Percentiles rank a stretch among this genome's conserved stretches.
Conservation (phyloP, 2,113 vertebrate species). For the Dendrocopos noguchii region DNA sequence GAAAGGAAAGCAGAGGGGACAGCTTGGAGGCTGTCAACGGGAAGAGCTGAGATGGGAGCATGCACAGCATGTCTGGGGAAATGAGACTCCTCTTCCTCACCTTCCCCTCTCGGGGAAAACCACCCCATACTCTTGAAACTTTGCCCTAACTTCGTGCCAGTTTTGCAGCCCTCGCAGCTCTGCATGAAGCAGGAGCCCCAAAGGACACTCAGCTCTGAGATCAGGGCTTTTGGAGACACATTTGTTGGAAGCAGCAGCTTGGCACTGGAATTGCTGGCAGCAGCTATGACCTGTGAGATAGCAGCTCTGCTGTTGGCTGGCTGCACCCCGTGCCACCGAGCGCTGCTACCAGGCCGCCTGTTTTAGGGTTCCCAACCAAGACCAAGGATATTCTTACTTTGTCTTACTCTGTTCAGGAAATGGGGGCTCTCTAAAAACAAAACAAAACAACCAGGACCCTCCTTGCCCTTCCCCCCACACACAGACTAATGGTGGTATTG, state of each 20-base stretch:
- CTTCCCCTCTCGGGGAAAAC: neutral
- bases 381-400: conserved; percentile 7
- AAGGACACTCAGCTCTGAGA: conserved; percentile 35
- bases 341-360: neutral
- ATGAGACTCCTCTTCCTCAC: neutral
- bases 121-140: neutral
- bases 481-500: neutral
- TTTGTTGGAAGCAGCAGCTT: conserved; percentile 59
- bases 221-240: conserved; percentile 51
- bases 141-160: conserved; percentile 12
- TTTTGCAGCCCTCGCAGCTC: conserved; percentile 15
- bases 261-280: conserved; percentile 61
- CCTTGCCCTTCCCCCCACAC: neutral
- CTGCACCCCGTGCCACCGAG: conserved; percentile 46
- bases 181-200: neutral
- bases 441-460: neutral
- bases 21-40: neutral
- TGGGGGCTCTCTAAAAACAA: conserved; percentile 10
- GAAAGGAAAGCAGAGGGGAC: neutral
- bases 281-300: conserved; percentile 67
- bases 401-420: conserved; percentile 51
- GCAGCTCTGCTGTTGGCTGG: conserved; percentile 59
- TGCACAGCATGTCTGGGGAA: neutral
- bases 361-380: conserved; percentile 45
- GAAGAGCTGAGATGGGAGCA: neutral